Evolutionary conservation across 2,888 invertebrate genomes (phyloP).

Genomic region (Standfussiana lucernea): DNA sequence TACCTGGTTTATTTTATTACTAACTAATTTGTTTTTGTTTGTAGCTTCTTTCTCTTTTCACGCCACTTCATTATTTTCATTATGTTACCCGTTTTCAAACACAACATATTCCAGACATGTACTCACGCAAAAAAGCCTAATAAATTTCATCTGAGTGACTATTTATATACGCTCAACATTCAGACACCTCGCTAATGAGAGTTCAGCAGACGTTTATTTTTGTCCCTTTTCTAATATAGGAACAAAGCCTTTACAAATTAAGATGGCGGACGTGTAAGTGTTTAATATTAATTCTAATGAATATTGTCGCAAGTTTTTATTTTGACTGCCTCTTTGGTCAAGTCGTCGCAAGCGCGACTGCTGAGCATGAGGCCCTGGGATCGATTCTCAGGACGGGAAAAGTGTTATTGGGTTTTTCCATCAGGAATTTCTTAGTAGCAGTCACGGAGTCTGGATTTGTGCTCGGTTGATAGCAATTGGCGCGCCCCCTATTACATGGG

Average conservation of each 20-base stretch:
- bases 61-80: not conserved
- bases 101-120: slow-evolving; percentile 24
- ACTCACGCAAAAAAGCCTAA: slow-evolving; percentile 24
- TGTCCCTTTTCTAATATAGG: slow-evolving; percentile 49
- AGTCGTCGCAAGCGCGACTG: no score
- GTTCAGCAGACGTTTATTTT: slow-evolving; percentile 43
- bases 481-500: no score
- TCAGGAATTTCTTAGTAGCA: no score
- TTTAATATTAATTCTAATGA: slow-evolving; percentile 22
- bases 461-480: no score
- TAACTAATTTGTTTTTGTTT: not conserved
- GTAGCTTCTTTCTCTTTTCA: not conserved
- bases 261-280: slow-evolving; percentile 21
- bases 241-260: slow-evolving; percentile 42
- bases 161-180: slow-evolving; percentile 39
- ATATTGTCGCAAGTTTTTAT: slow-evolving; percentile 9
- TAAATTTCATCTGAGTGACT: slow-evolving; percentile 37
- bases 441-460: no score
- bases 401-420: no score
- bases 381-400: no score
- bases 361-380: no score
- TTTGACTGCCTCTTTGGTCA: no score
- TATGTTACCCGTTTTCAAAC: not conserved
- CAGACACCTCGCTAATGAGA: slow-evolving; percentile 50
- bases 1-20: not conserved